Conservation (phyloP, 2,888 invertebrate genomes). For the Troglohyphantes excavatus region DNA sequence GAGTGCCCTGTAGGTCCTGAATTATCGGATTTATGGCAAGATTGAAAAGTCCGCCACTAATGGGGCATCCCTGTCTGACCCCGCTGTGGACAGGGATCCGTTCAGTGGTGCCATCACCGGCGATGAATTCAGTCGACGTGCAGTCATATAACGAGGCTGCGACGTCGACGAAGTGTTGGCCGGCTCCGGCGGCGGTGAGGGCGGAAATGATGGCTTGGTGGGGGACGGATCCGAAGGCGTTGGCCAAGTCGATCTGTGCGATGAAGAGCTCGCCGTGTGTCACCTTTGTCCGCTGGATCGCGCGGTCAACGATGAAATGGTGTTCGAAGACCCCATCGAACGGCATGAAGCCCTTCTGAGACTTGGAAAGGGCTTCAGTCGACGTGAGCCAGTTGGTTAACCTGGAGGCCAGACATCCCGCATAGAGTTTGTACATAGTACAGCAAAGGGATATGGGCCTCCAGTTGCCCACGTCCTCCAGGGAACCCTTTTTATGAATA, state of each 20-base stretch:
- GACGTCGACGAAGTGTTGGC: background rate
- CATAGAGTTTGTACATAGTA: no score
- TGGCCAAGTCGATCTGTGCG: background rate
- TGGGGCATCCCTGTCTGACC: background rate
- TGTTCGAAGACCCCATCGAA: background rate
- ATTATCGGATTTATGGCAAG: background rate
- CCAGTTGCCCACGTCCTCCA: no score
- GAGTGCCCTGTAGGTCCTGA: background rate
- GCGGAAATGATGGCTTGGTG: background rate
- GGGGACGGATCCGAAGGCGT: slow-evolving; percentile 19
- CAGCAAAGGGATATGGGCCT: no score
- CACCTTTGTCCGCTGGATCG: no score
- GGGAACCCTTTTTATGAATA: no score
- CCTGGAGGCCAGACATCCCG: no score
- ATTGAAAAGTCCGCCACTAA: background rate
- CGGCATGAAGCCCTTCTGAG: no score
- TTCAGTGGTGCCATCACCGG: background rate
- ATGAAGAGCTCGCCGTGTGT: no score
- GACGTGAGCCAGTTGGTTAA: no score
- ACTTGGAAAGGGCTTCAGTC: no score
- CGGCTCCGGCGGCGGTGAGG: background rate
- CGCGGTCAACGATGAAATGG: background rate
- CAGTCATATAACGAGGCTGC: background rate
- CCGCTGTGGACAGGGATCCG: background rate
- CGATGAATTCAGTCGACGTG: background rate